Conservation (phyloP, 2,888 invertebrate genomes). For the Terebella lapidaria region DNA sequence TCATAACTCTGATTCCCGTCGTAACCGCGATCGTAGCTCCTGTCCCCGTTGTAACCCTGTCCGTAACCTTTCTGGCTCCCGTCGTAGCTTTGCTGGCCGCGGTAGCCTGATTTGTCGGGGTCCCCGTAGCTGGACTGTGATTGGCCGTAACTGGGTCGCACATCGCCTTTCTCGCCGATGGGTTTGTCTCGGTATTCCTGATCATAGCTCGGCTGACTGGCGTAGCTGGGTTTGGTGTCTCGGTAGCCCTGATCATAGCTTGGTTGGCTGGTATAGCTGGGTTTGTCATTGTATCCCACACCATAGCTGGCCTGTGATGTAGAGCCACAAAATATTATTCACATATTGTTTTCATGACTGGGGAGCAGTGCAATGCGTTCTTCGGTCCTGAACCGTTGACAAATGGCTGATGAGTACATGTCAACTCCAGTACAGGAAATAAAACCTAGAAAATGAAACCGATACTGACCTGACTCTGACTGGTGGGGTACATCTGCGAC, state of each 20-base stretch:
- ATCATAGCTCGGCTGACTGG: conserved; percentile 1
- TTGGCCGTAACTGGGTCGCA: not conserved
- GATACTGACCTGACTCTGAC: not conserved
- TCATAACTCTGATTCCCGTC: not conserved
- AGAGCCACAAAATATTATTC: too few relatives aligned
- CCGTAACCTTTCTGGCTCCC: too few relatives aligned
- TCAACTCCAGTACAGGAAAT: not conserved
- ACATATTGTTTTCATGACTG: not conserved
- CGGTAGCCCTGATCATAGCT: not conserved
- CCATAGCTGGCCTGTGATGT: too few relatives aligned
- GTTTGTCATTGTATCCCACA: not conserved
- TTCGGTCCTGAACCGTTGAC: too few relatives aligned
- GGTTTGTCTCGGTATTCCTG: not conserved
- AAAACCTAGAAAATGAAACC: too few relatives aligned
- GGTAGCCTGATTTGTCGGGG: not conserved
- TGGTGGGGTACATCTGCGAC: conserved; percentile 7
- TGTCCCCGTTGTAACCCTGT: too few relatives aligned
- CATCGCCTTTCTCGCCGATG: not conserved
- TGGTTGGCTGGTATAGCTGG: conserved; percentile 7
- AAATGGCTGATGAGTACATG: too few relatives aligned
- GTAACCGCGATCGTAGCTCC: too few relatives aligned
- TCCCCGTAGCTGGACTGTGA: conserved; percentile 4
- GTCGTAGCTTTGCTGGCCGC: not conserved
- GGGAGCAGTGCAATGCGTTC: too few relatives aligned
- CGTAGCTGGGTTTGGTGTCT: conserved; percentile 2